Evolutionary conservation across 1,140 invertebrate genomes (phyloP), one percentile per base, ranked within the genome.

Genomic region (Camponotus vicinus): DNA sequence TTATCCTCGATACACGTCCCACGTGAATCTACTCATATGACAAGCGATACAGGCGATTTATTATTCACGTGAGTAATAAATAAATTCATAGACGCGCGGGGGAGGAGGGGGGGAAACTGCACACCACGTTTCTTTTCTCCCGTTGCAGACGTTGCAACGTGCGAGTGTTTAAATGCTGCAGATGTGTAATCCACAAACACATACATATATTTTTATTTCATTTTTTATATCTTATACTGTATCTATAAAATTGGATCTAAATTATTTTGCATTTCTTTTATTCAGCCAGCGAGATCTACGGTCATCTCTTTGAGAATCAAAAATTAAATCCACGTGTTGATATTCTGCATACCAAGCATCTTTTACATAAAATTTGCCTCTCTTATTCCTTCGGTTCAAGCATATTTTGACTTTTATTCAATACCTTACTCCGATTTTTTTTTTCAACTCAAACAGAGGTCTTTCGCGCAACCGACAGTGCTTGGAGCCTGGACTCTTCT

Each of bases 1-100:
- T 91, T 93, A 91, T 88, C 87, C 86, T 89, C 86, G 89, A 88
- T 85, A 84, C 32, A 55, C 61, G 57, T n/a, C 49, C 21, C 52
- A 59, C 34, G 37, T 21, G 79, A 13, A 73, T 71, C 59, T 70
- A 73, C 45, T 21, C n/a, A 7, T 52, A 21, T 32, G 63, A 55
- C 52, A 63, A 59, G 27, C 27, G 27, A 69, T 27, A 59, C 57
- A 52, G 40, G 55, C 40, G n/a, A 75, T 61, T 73, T 61, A 40
- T 73, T 73, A 45, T 45, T 40, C 55, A 21, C 40, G 32, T 27
- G 55, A 32, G 13, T 73, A 83, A 83, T 83, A 83, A 83, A 83
- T 73, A 69, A 83, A 73, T 73, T 75, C 55, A 70, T 52, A 57
- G 66, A 57, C 37, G 49, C 49, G 49, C 27, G 45, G 42, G 63